These are phyloP conservation scores for Drosophila subquinaria DNA, from an alignment of 2,888 invertebrate species.

Conservation along the genomic window DNA sequence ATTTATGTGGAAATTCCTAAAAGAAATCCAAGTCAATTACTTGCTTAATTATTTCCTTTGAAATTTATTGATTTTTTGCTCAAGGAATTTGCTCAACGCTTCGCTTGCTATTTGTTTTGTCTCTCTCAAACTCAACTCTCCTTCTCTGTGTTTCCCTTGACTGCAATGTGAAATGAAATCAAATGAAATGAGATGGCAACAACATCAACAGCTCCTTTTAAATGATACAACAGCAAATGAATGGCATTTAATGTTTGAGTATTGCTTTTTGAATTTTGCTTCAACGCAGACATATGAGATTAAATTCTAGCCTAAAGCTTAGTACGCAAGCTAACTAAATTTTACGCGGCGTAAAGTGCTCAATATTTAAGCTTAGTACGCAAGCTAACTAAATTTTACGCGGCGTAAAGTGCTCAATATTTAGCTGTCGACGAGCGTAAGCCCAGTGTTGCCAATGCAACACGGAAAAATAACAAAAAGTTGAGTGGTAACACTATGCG, in stretches of 20 bases:
- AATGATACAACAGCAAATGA: conserved; percentile 31
- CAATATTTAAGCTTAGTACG: no score
- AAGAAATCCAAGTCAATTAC: conserved; percentile 83
- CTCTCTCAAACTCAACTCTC: conserved; percentile 40
- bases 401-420: no score
- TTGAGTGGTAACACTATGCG: no score
- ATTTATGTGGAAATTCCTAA: conserved; percentile 82
- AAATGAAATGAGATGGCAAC: conserved; percentile 48
- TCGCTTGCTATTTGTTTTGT: conserved; percentile 65
- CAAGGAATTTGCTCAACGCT: conserved; percentile 67
- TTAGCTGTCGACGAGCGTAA: no score
- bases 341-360: no score
- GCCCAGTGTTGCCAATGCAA: no score
- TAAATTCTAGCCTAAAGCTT: background rate
- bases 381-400: no score
- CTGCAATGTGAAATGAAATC: conserved; percentile 57
- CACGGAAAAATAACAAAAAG: no score
- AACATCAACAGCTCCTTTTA: conserved; percentile 13
- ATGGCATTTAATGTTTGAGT: conserved; percentile 48
- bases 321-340: no score
- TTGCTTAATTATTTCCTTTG: conserved; percentile 82
- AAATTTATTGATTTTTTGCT: conserved; percentile 78
- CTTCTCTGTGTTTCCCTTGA: background rate
- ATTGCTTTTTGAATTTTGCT: conserved; percentile 16
- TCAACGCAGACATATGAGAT: background rate